Base-by-base conservation (phyloP, 2,797 vertebrate genomes). In the Chelon labrosus region DNA sequence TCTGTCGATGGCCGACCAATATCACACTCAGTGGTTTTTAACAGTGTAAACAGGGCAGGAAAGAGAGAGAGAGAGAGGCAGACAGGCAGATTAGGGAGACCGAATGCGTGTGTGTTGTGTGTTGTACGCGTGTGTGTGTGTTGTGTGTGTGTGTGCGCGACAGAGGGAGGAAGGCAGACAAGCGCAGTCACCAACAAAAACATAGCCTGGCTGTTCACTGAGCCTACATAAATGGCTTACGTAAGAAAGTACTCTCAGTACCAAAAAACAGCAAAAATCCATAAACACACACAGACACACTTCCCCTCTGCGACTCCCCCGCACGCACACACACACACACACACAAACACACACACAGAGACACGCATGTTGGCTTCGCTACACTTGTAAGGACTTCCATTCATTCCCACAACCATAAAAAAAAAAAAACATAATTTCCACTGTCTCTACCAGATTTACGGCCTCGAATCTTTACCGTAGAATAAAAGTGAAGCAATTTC, bases 221-320 rank as follows among this genome's bases (percentile, higher is more conserved):
- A 93, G 90, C 88, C 91, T 89, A 84, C 91, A 93, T 91, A 93
- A 93, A 93, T 94, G 85, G 87, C 94, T 98, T 98, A 96, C 91
- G 95, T 96, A 97, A 97, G 96, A 96, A 95, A 94, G 96, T 95
- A 96, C 96, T 96, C 92, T 85, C 84, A 93, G 96, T 95, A 95
- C 96, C 94, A 95, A 92, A 97, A 96, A 96, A 94, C 92, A 89
- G 92, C 77, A 87, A 90, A 95, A 93, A 92, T 90, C 94, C 96
- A 95, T 94, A 95, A 95, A 96, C 94, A 96, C 95, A 90, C 14
- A 82, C 72, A 77, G 38, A 73, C 53, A 62, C 3, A 49, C 41
- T 16, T 7, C 9, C 20, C 52, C 53, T 9, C 52, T 2, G 11
- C 16, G 0, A 38, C 65, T 10, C 42, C 19, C 39, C 16, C 50